Base-by-base conservation (phyloP, 1,140 invertebrate species). In the Anoplophora glabripennis region DNA sequence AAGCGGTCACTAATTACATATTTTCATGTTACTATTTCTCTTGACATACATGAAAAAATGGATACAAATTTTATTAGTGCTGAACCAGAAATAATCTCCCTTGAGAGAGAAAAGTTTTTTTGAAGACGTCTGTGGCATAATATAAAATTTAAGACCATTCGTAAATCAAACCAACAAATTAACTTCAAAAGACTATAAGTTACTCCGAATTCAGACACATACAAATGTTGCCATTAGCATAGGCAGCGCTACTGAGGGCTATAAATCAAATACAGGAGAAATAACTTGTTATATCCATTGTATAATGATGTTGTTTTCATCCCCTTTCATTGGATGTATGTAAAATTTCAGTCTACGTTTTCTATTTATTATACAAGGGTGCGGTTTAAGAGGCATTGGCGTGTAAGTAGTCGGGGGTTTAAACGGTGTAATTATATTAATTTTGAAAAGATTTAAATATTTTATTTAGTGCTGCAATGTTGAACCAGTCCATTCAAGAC, bases 141-240 rank as follows among this genome's bases (percentile, higher is more conserved):
- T 28, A 28, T 28, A 28, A 59, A 59, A 62, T 65, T 62, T 61
- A 59, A 61, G 59, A 57, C 57, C 61, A 59, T 48, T 60, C 72
- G 72, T 75, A 75, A 75, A 75, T 75, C 73, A 73, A 75, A 75
- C 69, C 71, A 75, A 74, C 73, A 74, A 75, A 75, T 75, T 75
- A 75, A 75, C 70, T 73, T 70, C 68, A 67, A 72, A 72, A 73
- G 65, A 69, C 68, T 67, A 72, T 75, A 75, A 73, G 66, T 73
- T 74, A 71, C 65, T 68, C 54, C 62, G 55, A 64, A 64, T 65
- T 63, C 66, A 55, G 73, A 75, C 73, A 64, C 66, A 72, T 75
- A 75, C 70, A 75, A 75, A 73, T 75, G 73, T 72, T 66, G 70
- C 71, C 68, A 75, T 75, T 75, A 75, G 73, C 73, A 75, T 75